Evolutionary conservation across 92 coral and sea anemone genomes (phyloP), one percentile per base, ranked within the genome.

Genomic region (Paragorgia papillata): DNA sequence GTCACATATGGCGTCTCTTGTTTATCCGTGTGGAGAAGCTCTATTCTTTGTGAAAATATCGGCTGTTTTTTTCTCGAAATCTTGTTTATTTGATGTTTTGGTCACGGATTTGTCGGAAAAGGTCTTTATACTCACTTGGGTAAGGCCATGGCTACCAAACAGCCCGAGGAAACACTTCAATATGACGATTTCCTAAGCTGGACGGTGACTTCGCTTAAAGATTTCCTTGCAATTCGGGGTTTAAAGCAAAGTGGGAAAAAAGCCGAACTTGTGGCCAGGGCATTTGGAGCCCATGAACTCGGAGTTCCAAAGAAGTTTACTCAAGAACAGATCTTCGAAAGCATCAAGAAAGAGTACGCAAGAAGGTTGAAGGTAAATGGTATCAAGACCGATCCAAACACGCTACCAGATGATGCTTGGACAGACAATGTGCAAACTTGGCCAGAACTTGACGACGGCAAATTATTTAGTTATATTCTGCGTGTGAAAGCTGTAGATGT

Each of bases 401-500:
- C 9, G 14, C 35, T 79, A 46, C 40, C 14, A 2, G 64, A 46
- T 10, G 46, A 49, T 6, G 43, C 64, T 7, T 73, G 79, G 63
- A n/a, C 24, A 2, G 79, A 73, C 49, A 14, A 73, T 33, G 48
- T 73, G 2, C 49, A 73, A 9, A 1, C 21, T 3, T 73, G 79
- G 79, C 79, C 79, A 55, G 43, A 51, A 10, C 9, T 84, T 3
- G 86, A 83, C 46, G 83, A 83, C 37, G 48, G 86, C 30, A 61
- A 73, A 26, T 31, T 70, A 15, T 68, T 68, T 50, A 75, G 87
- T 43, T 87, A 84, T 55, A 84, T 84, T 28, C 62, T 84, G 55
- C 55, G 81, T 12, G 77, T 75, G 12, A 87, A 79, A 80, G 85
- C 88, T 44, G 82, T 79, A n/a, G 88, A 87, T 73, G 82, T 83